Percentiles rank a stretch among this genome's conserved stretches.
Evolutionary conservation across 2,888 invertebrate genomes (phyloP).

Genomic region (Leptopilina drosophilae): DNA sequence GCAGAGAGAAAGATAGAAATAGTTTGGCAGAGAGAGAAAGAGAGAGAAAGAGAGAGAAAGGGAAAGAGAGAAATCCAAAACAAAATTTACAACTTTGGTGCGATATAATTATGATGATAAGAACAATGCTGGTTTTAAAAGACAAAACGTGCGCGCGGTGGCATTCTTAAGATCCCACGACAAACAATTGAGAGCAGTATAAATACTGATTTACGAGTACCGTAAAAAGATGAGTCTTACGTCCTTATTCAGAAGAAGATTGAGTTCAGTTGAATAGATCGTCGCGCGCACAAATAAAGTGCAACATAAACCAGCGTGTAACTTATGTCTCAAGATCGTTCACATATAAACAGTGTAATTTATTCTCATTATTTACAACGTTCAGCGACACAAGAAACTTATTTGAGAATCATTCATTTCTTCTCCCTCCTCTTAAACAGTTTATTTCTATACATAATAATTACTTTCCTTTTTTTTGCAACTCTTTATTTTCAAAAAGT

Average conservation of each 20-base stretch:
- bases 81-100: not conserved
- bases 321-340: slow-evolving; percentile 22
- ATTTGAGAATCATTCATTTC: not conserved
- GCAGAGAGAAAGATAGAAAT: too few species aligned
- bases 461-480: too few species aligned
- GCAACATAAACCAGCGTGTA: slow-evolving; percentile 26
- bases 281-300: slow-evolving; percentile 2
- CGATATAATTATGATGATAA: slow-evolving; percentile 6
- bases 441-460: too few species aligned
- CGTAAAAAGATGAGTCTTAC: slow-evolving; percentile 31
- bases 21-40: too few species aligned
- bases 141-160: slow-evolving; percentile 13
- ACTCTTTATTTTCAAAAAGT: too few species aligned
- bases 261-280: slow-evolving; percentile 25
- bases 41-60: too few species aligned
- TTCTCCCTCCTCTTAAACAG: not conserved
- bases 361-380: slow-evolving; percentile 15
- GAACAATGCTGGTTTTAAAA: slow-evolving; percentile 7
- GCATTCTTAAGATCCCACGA: slow-evolving; percentile 19
- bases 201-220: slow-evolving; percentile 29
- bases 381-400: not conserved
- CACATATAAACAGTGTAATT: slow-evolving; percentile 15
- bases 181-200: slow-evolving; percentile 32
- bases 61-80: too few species aligned
- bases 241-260: slow-evolving; percentile 15